Base-by-base conservation (phyloP, 2,888 invertebrate species). In the Hypomecis punctinalis region DNA sequence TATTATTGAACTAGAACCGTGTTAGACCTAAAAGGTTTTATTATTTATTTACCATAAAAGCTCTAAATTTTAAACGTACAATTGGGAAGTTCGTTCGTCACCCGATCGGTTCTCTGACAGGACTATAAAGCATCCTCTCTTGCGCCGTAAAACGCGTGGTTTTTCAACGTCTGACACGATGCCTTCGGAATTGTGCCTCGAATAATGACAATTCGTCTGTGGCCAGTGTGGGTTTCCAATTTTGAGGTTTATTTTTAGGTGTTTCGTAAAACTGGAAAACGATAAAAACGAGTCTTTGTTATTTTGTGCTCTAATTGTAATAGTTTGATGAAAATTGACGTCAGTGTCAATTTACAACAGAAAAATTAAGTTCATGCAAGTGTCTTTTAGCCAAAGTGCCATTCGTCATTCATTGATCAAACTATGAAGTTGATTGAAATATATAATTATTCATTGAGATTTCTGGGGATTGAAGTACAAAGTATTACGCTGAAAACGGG, bases 61-160 rank as follows among this genome's bases (percentile, higher is more conserved):
- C 46, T 51, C 57, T 46, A 53, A 43, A 58, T 37, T 52, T 62
- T 79, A 82, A 83, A 86, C 84, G 85, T 83, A 40, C 13, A 83
- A 85, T 55, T 61, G 55, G 13, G 58, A 62, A 56, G 46, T 85
- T 89, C 83, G 82, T 39, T 42, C 43, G 58, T 58, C 47, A 58
- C 45, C 40, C 82, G 82, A 83, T 85, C 80, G 80, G 72, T 79
- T 76, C 83, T 76, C 77, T 77, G 79, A 78, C 85, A 82, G 74
- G 65, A 51, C 75, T 84, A 86, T 90, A 91, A 90, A 90, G 79
- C 81, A 88, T 88, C 79, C 72, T 70, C 76, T 72, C 83, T 82
- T 87, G 88, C 86, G 81, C 89, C 89, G 76, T 91, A 90, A 89
- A 91, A 87, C 81, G 87, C 88, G 89, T 80, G 89, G 89, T 90